These are phyloP conservation scores for Hydrolagus affinis DNA, from an alignment of 2,113 vertebrate genomes.

Conservation along the genomic window DNA sequence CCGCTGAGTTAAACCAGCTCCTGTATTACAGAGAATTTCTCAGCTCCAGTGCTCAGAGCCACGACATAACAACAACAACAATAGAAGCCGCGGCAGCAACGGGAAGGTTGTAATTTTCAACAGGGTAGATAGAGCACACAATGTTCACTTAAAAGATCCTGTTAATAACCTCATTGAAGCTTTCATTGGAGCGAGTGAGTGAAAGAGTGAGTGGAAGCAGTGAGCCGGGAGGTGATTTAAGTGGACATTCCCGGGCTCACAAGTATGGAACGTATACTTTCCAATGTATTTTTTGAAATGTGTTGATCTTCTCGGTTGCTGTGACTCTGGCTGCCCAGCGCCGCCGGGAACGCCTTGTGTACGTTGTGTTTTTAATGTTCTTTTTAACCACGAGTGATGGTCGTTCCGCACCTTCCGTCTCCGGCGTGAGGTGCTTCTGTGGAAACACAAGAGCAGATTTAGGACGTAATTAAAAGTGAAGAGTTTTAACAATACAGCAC, in stretches of 20 bases:
- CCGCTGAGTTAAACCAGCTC: background rate
- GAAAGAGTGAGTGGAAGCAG: background rate
- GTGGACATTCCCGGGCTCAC: background rate
- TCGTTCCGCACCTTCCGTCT: background rate
- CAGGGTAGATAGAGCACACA: background rate
- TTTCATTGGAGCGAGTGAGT: too few species aligned
- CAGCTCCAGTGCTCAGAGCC: background rate
- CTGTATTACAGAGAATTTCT: background rate
- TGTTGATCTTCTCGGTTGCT: background rate
- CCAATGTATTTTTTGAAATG: background rate
- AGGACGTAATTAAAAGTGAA: constrained; percentile 4
- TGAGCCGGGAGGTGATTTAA: background rate
- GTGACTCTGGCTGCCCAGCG: background rate
- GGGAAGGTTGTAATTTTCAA: background rate
- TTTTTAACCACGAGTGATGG: background rate
- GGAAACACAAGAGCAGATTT: constrained; percentile 9
- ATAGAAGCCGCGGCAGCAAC: background rate
- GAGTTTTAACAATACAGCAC: constrained; percentile 26
- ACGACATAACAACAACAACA: background rate
- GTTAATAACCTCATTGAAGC: too few species aligned
- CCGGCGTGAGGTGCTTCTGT: background rate
- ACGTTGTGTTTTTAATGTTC: background rate
- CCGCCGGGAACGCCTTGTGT: background rate
- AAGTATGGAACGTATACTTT: background rate
- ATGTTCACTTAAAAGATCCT: background rate